Evolutionary conservation across 1,140 invertebrate genomes (phyloP), one percentile per base, ranked within the genome.

Genomic region (Euwallacea similis): DNA sequence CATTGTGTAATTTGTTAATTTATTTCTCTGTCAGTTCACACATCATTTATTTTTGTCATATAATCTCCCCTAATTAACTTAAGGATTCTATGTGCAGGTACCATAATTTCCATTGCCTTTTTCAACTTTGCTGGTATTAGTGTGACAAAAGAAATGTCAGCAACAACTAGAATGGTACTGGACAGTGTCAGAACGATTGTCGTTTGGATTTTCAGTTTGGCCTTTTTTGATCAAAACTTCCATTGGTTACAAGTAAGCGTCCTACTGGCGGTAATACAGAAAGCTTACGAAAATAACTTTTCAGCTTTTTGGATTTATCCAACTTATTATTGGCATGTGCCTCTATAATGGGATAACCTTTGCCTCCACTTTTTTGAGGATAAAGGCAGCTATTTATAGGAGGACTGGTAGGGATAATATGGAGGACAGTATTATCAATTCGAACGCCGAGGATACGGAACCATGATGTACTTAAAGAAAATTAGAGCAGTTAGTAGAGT

Each of bases 61-160:
- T 33, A 33, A 33, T 33, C 4, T 3, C 15, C 2, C 58, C 58
- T 0, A 70, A 43, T 55, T 59, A 13, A 11, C 16, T 59, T 42
- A 41, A 6, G 43, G 42, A 10, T 54, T 61, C 15, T 33, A 33
- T 33, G 21, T 33, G 46, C 82, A 88, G 93, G 93, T 72, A 96
- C 93, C n/a, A 87, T 93, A 10, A 77, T 97, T 6, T 97, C 94
- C 65, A 98, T 98, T 76, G 95, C 96, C 2, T 96, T 98, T 80
- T 98, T 98, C 84, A 98, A 98, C 81, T 98, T 96, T 83, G 91
- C 95, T 79, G 96, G 96, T 16, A 91, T 98, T 21, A 94, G 91
- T 79, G 93, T 99, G n/a, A 96, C 96, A 0, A 98, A 98, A 84
- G 93, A 97, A 82, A 87, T 95, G 72, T 94, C 90, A 54, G 94